Percentiles rank a stretch among this genome's conserved stretches.
phyloP scores from a whole-genome alignment of 2,797 vertebrate genomes.

The Melanitta fusca region DNA sequence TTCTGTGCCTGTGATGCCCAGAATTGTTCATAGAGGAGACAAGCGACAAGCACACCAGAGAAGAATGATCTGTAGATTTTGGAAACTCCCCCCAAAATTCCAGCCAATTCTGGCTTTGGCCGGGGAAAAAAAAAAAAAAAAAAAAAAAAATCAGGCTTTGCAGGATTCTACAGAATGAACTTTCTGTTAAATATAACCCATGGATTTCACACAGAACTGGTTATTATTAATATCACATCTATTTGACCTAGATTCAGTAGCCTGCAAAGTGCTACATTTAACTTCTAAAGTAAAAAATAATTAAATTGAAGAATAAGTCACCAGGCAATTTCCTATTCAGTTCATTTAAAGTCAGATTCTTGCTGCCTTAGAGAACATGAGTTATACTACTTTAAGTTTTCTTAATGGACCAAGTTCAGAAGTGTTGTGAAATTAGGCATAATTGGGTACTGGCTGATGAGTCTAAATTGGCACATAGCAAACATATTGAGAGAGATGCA shows the following conservation, averaged over 20 bases:
- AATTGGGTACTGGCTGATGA: not conserved
- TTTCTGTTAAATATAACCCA: not conserved
- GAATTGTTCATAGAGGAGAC: not conserved
- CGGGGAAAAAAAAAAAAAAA: not conserved
- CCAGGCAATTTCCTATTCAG: slow-evolving; percentile 17
- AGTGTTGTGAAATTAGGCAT: not conserved
- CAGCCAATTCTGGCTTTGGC: not conserved
- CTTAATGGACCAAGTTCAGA: slow-evolving; percentile 6
- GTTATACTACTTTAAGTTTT: not conserved
- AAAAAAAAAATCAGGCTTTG: not conserved
- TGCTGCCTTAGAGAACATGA: not conserved
- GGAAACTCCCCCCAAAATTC: too few species aligned
- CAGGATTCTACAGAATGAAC: not conserved
- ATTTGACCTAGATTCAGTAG: slow-evolving; percentile 24
- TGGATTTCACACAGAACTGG: not conserved
- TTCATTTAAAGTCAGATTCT: slow-evolving; percentile 32
- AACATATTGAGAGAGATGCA: not conserved
- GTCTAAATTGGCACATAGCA: not conserved
- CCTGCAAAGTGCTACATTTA: not conserved
- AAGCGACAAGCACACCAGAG: rapidly evolving
- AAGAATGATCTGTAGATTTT: too few species aligned
- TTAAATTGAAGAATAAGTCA: slow-evolving; percentile 47
- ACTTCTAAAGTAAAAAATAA: slow-evolving; percentile 48
- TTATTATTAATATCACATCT: slow-evolving; percentile 32
- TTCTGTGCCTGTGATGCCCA: rapidly evolving